Conservation (phyloP, 2,113 vertebrate species). For the Paramormyrops kingsleyae region DNA sequence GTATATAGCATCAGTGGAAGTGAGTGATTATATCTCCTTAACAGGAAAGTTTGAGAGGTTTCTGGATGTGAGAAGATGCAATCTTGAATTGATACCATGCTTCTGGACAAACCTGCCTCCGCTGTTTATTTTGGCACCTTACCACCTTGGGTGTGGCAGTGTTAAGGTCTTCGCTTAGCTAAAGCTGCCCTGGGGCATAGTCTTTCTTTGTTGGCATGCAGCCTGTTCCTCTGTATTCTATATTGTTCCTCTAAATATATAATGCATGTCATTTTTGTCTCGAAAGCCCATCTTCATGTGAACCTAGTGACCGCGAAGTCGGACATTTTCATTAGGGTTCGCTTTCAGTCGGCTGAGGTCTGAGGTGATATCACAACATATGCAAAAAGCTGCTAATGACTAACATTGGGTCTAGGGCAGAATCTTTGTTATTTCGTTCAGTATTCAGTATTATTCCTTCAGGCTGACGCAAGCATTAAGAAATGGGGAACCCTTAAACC, state of each 20-base stretch:
- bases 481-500: not conserved
- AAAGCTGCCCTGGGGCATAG: not conserved
- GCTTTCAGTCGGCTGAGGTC: not conserved
- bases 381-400: not conserved
- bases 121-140: not conserved
- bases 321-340: not conserved
- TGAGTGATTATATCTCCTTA: not conserved
- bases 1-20: not conserved
- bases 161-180: not conserved
- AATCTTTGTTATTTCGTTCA: not conserved
- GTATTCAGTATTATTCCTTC: not conserved
- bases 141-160: not conserved
- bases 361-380: not conserved
- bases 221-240: not conserved
- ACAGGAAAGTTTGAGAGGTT: not conserved
- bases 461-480: not conserved
- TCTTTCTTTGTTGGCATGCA: not conserved
- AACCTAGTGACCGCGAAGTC: not conserved
- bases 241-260: not conserved
- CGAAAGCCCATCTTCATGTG: not conserved
- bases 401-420: not conserved
- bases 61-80: not conserved
- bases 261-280: not conserved
- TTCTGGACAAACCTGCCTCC: not conserved
- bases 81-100: not conserved